Conservation (phyloP, 2,113 vertebrate genomes). For the Vidua chalybeata region DNA sequence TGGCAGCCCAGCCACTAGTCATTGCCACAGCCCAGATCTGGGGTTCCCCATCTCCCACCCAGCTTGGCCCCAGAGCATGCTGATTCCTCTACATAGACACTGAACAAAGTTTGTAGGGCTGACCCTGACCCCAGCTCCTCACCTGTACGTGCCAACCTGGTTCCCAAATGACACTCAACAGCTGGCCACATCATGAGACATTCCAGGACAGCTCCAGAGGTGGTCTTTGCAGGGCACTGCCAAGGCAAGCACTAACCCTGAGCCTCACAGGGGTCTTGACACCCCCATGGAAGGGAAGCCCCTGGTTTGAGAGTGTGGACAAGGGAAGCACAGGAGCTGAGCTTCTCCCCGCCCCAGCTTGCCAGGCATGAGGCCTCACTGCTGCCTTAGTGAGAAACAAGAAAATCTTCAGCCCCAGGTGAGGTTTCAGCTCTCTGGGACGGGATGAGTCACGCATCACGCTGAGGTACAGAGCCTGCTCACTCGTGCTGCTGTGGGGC, state of each 20-base stretch:
- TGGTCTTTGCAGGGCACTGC: not conserved
- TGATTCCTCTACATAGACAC: not conserved
- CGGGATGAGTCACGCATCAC: accelerated
- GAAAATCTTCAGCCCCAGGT: not conserved
- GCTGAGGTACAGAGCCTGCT: not conserved
- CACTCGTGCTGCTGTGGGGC: accelerated
- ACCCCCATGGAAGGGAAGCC: accelerated
- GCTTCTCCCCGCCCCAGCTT: not conserved
- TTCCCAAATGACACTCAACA: not conserved
- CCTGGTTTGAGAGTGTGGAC: not conserved
- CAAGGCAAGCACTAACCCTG: not conserved
- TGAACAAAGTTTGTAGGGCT: not conserved
- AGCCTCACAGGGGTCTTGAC: not conserved
- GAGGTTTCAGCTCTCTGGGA: not conserved
- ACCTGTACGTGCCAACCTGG: accelerated
- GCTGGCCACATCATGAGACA: not conserved
- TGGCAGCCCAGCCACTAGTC: not conserved
- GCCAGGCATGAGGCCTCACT: not conserved
- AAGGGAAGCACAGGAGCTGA: not conserved
- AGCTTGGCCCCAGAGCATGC: not conserved
- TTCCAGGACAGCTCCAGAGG: not conserved
- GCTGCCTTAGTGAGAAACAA: not conserved
- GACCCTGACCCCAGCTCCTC: not conserved
- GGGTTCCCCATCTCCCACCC: not conserved
- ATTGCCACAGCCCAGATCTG: not conserved